phyloP scores from a whole-genome alignment of 2,113 vertebrate genomes.

The Oplegnathus fasciatus region DNA sequence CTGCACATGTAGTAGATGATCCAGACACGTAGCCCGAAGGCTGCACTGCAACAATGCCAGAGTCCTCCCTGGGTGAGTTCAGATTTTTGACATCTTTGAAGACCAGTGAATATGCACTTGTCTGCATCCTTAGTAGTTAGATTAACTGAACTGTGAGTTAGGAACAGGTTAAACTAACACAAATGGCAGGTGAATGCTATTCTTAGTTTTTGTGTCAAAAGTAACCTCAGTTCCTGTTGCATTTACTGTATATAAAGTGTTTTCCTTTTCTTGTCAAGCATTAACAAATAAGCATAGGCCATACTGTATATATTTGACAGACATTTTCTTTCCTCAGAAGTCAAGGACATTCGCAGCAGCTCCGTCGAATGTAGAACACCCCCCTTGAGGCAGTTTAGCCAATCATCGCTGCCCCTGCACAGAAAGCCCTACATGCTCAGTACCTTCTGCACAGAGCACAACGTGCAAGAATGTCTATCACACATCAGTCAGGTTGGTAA shows the following conservation, averaged over 20 bases:
- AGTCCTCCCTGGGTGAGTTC: conserved; percentile 87
- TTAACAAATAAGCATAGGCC: not conserved
- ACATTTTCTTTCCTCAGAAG: conserved; percentile 77
- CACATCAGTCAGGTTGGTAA: conserved; percentile 91
- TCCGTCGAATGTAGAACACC: conserved; percentile 87
- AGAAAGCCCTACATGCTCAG: conserved; percentile 84
- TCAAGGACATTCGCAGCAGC: conserved; percentile 82
- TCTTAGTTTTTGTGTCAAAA: conserved; percentile 33
- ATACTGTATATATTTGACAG: conserved; percentile 11
- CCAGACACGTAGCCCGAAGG: conserved; percentile 84
- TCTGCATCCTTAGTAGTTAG: too few relatives aligned
- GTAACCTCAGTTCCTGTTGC: conserved; percentile 27
- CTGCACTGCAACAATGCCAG: conserved; percentile 87
- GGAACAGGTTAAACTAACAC: conserved; percentile 35
- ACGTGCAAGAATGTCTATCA: conserved; percentile 91
- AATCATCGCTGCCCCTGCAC: conserved; percentile 84
- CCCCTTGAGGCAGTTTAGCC: conserved; percentile 84
- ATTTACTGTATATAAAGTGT: not conserved
- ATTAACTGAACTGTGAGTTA: conserved; percentile 23
- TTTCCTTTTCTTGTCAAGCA: not conserved
- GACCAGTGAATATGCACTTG: not conserved
- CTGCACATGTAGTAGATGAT: conserved; percentile 76
- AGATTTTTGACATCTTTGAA: not conserved
- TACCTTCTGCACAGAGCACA: conserved; percentile 94
- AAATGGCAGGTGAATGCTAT: conserved; percentile 51